Evolutionary conservation across 2,113 vertebrate genomes (phyloP), one percentile per base, ranked within the genome.

Genomic region (Zingel zingel): DNA sequence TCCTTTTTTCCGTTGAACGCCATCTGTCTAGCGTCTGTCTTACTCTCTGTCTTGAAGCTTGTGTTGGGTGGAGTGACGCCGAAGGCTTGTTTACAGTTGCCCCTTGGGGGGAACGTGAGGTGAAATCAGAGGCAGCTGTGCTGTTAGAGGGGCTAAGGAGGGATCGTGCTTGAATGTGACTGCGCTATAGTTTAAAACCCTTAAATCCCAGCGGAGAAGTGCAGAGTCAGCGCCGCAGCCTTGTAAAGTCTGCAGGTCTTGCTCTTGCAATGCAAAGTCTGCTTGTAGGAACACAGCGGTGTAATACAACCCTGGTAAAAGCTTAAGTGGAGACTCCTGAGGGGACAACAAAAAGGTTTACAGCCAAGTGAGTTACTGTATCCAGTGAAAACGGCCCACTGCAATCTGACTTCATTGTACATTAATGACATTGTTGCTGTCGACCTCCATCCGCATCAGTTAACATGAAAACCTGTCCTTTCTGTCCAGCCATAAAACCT

Each of bases 41-140:
- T 51, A 45, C n/a, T 84, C 59, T 88, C 72, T 82, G 76, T 79
- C 63, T 59, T 59, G 59, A 73, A 79, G 85, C 69, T 21, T 5
- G 21, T 36, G 53, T 79, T 62, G 57, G 77, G 65, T 78, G 78
- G 65, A 65, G 69, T 66, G 76, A 82, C 16, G 80, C 85, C 58
- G 48, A 54, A 76, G 80, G 85, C 81, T 84, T 91, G 88, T 91
- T 91, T 93, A 87, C 88, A 82, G 48, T 73, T 9, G 15, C 69
- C 79, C 65, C 66, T 3, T 79, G 57, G 86, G 87, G 77, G 62
- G 4, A 12, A 66, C n/a, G 19, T 79, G 74, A 79, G 62, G 57
- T 81, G 76, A 83, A 88, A 78, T 71, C 65, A 63, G 74, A 87
- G 61, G 18, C 13, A 6, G 51, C 71, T 82, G 83, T 86, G 88